phyloP scores from a whole-genome alignment of 2,888 invertebrate species.

The Cantharis lateralis region DNA sequence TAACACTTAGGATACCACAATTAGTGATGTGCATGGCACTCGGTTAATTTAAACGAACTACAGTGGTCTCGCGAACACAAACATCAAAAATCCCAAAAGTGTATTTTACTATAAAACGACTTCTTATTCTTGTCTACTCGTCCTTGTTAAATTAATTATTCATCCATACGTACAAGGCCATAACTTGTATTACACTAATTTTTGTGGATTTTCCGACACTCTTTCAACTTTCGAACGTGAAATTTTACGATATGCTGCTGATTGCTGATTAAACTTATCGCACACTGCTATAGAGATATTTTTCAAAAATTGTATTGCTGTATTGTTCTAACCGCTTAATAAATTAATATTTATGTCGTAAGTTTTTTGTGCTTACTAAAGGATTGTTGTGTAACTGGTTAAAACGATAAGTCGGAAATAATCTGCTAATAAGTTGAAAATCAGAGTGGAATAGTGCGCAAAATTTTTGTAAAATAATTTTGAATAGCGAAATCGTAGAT shows the following conservation, averaged over 20 bases:
- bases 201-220: slow-evolving; percentile 21
- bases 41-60: not conserved
- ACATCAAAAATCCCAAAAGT: slow-evolving; percentile 13
- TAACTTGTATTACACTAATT: slow-evolving; percentile 5
- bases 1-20: slow-evolving; percentile 21
- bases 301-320: not conserved
- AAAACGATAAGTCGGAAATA: not conserved
- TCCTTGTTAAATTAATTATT: slow-evolving; percentile 8
- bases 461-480: too few relatives aligned
- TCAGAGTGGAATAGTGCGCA: too few relatives aligned
- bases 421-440: not conserved
- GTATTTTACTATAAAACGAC: not conserved
- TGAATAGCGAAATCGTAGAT: too few relatives aligned
- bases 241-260: not conserved
- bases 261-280: not conserved
- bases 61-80: slow-evolving; percentile 30
- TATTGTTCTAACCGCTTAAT: not conserved
- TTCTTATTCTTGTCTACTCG: slow-evolving; percentile 5
- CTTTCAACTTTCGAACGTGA: not conserved
- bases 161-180: slow-evolving; percentile 16
- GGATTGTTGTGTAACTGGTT: not conserved
- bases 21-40: slow-evolving; percentile 15
- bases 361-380: not conserved
- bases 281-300: not conserved
- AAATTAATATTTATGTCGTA: not conserved